Conservation (phyloP, 2,797 vertebrate genomes). For the Otus scops region DNA sequence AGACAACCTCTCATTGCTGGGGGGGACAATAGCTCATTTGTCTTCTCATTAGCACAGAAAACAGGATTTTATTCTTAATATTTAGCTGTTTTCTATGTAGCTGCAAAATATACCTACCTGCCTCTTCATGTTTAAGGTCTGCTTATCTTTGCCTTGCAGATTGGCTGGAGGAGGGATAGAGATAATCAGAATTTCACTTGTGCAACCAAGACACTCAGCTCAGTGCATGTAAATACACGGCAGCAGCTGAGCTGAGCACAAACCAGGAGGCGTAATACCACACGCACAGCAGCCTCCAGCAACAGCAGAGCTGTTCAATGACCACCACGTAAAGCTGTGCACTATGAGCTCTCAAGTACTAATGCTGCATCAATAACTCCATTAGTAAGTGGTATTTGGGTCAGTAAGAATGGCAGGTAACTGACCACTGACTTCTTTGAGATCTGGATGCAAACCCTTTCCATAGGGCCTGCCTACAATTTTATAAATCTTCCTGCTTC, state of each 20-base stretch:
- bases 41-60: neutral
- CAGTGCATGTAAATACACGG: rapidly evolving
- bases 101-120: neutral
- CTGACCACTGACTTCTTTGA: neutral
- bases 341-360: neutral
- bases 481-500: neutral
- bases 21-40: neutral
- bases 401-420: neutral
- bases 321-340: neutral
- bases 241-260: neutral
- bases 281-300: rapidly evolving
- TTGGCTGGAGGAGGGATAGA: neutral
- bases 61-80: neutral
- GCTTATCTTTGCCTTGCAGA: neutral
- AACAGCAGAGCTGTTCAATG: neutral
- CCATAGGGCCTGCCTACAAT: neutral
- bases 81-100: neutral
- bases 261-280: neutral
- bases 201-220: neutral
- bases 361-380: neutral
- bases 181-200: neutral
- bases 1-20: neutral
- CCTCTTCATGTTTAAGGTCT: neutral
- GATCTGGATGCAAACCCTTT: neutral
- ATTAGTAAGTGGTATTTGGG: neutral